Conservation (phyloP, 2,113 vertebrate species). For the Eidolon helvum region DNA sequence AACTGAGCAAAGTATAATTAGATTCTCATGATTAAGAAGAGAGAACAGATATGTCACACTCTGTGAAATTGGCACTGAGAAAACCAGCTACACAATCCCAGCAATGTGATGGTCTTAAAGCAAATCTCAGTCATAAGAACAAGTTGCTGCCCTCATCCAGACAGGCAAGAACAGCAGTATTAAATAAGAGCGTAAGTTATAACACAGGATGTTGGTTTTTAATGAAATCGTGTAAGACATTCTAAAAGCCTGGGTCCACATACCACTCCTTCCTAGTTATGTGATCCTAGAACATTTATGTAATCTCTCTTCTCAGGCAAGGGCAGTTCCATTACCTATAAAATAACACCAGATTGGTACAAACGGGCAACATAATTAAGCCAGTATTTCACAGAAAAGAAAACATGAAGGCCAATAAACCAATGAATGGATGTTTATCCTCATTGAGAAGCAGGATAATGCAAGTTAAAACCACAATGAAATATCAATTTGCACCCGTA, state of each 20-base stretch:
- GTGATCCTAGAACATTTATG: background rate
- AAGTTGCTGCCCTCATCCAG: background rate
- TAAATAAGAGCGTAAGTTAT: background rate
- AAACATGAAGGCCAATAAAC: background rate
- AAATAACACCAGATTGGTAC: background rate
- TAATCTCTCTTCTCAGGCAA: background rate
- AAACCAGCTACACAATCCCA: background rate
- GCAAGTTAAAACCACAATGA: background rate
- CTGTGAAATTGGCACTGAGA: background rate
- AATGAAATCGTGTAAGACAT: background rate
- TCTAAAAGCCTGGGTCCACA: background rate
- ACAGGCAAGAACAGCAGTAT: background rate
- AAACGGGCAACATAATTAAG: background rate
- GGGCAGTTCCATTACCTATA: background rate
- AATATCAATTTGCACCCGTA: background rate
- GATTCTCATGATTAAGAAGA: background rate
- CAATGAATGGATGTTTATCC: background rate
- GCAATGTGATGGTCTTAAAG: background rate
- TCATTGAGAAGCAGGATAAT: background rate
- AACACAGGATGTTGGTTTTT: background rate
- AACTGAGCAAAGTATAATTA: background rate
- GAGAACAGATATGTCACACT: background rate
- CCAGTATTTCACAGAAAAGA: background rate
- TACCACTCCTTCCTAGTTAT: background rate
- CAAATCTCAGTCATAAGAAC: background rate